Evolutionary conservation across 2,797 vertebrate genomes (phyloP).

Genomic region (Moxostoma hubbsi): DNA sequence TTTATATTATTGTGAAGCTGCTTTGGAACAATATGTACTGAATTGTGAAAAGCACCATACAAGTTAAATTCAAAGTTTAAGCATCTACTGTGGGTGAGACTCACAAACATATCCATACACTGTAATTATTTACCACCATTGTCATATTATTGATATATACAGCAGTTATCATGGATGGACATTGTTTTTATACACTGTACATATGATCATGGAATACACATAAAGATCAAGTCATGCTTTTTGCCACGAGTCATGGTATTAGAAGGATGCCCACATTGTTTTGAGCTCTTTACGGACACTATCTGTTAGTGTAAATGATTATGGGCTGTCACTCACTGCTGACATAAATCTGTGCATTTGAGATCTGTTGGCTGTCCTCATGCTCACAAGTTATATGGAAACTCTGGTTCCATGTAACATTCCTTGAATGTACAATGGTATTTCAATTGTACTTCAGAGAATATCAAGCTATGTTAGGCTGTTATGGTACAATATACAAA

Average conservation of each 20-base stretch:
- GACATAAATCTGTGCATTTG: no score
- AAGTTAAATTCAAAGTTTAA: neutral
- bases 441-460: neutral
- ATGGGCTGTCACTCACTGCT: no score
- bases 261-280: no score
- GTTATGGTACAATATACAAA: no score
- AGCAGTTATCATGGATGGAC: neutral
- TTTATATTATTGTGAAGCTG: neutral
- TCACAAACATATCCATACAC: no score
- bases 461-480: neutral
- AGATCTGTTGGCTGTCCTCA: no score
- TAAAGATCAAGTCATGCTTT: neutral
- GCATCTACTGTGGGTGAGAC: neutral
- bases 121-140: neutral
- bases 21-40: neutral
- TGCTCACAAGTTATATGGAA: no score
- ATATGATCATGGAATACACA: neutral
- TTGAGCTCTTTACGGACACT: no score
- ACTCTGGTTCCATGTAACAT: no score
- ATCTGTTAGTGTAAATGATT: no score
- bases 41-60: neutral
- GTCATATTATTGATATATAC: neutral
- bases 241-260: neutral
- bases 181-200: no score
- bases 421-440: no score